Percentiles rank a stretch among this genome's conserved stretches.
Evolutionary conservation across 2,113 vertebrate genomes (phyloP).

Genomic region (Phasianus colchicus): DNA sequence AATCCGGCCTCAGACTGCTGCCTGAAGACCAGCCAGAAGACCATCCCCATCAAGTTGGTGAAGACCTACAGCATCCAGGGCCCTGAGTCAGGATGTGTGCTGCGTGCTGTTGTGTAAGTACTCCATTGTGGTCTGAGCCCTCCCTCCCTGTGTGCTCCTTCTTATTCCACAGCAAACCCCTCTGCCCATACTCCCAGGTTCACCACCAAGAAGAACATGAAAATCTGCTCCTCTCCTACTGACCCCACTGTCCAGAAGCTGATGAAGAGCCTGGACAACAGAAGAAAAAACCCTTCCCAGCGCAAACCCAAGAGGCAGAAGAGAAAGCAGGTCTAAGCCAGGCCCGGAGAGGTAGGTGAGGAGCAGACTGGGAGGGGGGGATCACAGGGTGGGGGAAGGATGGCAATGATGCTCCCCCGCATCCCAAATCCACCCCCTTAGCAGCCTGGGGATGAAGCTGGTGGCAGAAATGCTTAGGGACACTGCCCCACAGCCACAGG

Average conservation of each 20-base stretch:
- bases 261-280: background rate
- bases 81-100: conserved; percentile 20
- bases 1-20: conserved; percentile 71
- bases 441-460: background rate
- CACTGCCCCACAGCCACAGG: rapidly evolving
- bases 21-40: conserved; percentile 39
- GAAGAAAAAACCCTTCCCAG: rapidly evolving
- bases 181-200: background rate
- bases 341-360: background rate
- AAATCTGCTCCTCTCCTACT: background rate
- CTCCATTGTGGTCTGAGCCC: rapidly evolving
- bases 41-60: background rate
- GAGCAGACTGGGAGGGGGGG: rapidly evolving
- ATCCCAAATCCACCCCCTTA: background rate
- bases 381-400: too few relatives aligned
- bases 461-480: background rate
- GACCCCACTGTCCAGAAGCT: rapidly evolving
- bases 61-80: conserved; percentile 69
- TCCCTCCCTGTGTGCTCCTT: rapidly evolving
- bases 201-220: background rate
- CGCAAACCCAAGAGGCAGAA: background rate
- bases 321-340: background rate
- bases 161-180: rapidly evolving
- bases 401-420: background rate
- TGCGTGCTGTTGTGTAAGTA: conserved; percentile 73